Percentiles rank a stretch among this genome's conserved stretches.
Conservation (phyloP, 2,797 vertebrate species). For the Scleropages formosus region DNA sequence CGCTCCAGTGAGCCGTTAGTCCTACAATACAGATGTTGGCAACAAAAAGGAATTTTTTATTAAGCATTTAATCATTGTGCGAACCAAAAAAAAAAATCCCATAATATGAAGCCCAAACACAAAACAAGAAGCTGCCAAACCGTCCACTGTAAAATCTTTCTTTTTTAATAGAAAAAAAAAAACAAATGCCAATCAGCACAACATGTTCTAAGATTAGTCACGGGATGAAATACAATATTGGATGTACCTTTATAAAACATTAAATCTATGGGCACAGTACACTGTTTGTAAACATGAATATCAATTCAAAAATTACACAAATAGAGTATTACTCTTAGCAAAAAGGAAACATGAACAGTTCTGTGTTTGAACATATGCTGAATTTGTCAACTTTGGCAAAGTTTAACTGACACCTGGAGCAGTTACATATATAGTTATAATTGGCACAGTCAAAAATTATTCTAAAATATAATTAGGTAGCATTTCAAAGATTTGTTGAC, state of each 20-base stretch:
- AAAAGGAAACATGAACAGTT: too few species aligned
- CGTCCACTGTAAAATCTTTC: slow-evolving; percentile 67
- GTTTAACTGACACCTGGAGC: too few species aligned
- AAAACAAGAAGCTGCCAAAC: slow-evolving; percentile 72
- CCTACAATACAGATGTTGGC: slow-evolving; percentile 96
- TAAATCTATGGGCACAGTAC: slow-evolving; percentile 62
- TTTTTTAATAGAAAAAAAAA: slow-evolving; percentile 77
- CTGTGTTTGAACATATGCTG: too few species aligned
- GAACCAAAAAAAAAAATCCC: slow-evolving; percentile 76
- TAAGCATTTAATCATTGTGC: slow-evolving; percentile 81
- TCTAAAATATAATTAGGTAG: too few species aligned
- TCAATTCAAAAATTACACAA: not conserved
- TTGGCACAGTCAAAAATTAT: too few species aligned
- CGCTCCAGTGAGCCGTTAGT: slow-evolving; percentile 99
- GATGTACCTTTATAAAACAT: slow-evolving; percentile 57
- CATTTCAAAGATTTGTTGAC: too few species aligned
- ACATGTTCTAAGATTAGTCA: slow-evolving; percentile 71
- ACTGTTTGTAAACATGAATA: slow-evolving; percentile 59
- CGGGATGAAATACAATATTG: slow-evolving; percentile 67
- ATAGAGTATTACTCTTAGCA: not conserved
- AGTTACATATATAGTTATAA: too few species aligned
- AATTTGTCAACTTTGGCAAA: too few species aligned
- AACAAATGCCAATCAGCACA: slow-evolving; percentile 72
- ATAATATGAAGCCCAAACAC: slow-evolving; percentile 71
- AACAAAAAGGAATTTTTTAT: slow-evolving; percentile 97